Evolutionary conservation across 1,140 invertebrate genomes (phyloP).

Genomic region (Brachionus angularis): DNA sequence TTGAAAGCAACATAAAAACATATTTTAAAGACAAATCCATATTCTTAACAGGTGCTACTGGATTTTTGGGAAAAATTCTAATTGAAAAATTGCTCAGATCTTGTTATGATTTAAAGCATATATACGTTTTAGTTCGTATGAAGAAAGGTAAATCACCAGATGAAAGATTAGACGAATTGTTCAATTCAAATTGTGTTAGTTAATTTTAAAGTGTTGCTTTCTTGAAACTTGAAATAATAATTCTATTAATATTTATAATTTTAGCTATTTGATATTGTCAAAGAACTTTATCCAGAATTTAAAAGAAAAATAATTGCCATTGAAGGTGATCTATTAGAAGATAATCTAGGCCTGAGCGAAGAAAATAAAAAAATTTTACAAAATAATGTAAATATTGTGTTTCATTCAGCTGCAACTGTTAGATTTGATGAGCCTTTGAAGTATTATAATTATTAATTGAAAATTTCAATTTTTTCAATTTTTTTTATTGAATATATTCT

Average conservation of each 20-base stretch:
- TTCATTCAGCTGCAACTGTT: conserved; percentile 96
- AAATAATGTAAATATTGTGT: conserved; percentile 79
- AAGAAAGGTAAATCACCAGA: conserved; percentile 34
- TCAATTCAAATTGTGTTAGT: neutral
- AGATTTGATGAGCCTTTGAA: conserved; percentile 90
- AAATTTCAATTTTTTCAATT: neutral
- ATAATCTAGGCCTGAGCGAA: conserved; percentile 76
- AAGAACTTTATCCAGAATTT: neutral
- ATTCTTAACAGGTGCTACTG: conserved; percentile 45
- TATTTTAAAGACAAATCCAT: conserved; percentile 43
- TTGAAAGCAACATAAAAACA: too few relatives aligned
- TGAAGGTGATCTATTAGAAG: conserved; percentile 80
- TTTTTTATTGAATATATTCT: neutral
- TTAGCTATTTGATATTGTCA: conserved; percentile 27
- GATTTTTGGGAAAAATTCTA: conserved; percentile 45
- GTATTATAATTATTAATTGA: neutral
- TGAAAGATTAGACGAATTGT: conserved; percentile 32
- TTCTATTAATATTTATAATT: neutral
- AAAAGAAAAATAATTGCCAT: conserved; percentile 74
- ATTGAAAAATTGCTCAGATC: conserved; percentile 45
- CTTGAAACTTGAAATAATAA: neutral
- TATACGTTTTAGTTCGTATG: conserved; percentile 44
- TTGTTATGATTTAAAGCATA: conserved; percentile 36
- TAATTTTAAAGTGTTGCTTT: neutral
- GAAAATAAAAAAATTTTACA: conserved; percentile 70